These are phyloP conservation scores for Atopsyche davidsoni DNA, from an alignment of 1,140 invertebrate species.

Conservation along the genomic window DNA sequence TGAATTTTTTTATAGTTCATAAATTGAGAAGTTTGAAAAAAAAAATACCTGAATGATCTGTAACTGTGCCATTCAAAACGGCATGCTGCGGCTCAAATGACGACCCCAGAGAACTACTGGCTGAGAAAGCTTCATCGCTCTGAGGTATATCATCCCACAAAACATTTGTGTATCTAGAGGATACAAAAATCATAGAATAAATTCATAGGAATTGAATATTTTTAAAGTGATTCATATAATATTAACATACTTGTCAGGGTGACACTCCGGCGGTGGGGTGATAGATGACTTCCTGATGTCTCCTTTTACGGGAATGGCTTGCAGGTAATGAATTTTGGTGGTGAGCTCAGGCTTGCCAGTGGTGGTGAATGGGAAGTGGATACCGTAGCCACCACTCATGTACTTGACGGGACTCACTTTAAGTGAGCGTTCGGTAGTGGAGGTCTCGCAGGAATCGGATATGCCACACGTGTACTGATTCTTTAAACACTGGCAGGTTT, in stretches of 20 bases:
- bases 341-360: not conserved
- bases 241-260: slow-evolving; percentile 12
- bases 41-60: slow-evolving; percentile 34
- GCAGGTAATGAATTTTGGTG: not conserved
- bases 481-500: slow-evolving; percentile 63
- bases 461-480: slow-evolving; percentile 58
- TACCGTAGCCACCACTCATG: too few relatives aligned
- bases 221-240: not conserved
- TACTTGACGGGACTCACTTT: too few relatives aligned
- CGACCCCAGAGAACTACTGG: slow-evolving; percentile 49
- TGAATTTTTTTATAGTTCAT: too few relatives aligned
- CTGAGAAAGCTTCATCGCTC: slow-evolving; percentile 51
- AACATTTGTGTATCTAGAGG: slow-evolving; percentile 48
- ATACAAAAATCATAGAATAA: slow-evolving; percentile 6
- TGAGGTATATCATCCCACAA: slow-evolving; percentile 47
- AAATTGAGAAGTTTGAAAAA: too few relatives aligned
- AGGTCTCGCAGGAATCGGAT: too few relatives aligned
- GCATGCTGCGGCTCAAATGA: slow-evolving; percentile 49
- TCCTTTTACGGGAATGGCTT: not conserved
- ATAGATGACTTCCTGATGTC: slow-evolving; percentile 34
- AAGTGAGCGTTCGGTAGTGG: slow-evolving; percentile 24
- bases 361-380: too few relatives aligned
- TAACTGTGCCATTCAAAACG: slow-evolving; percentile 40
- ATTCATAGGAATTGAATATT: not conserved
- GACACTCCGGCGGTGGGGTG: slow-evolving; percentile 40